Evolutionary conservation across 2,113 vertebrate species (phyloP), one percentile per base, ranked within the genome.

Genomic region (Apistogramma diplotaenia): DNA sequence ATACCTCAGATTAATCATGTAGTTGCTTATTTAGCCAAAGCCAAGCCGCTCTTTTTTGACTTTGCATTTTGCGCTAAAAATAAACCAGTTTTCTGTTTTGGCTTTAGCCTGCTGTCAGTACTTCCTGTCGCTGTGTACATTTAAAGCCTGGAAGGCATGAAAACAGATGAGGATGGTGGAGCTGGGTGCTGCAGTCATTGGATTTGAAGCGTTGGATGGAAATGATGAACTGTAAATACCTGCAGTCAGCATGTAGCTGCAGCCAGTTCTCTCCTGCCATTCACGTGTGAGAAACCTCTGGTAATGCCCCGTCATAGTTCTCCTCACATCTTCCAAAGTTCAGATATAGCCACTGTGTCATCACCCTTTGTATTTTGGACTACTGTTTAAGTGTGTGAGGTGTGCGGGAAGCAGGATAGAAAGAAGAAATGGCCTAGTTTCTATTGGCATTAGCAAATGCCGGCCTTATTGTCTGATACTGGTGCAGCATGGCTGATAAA

Each of bases 81-180:
- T 67, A 27, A 67, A 2, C 37, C 25, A 0, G 40, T 43, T 43
- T 43, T 43, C 40, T 43, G 13, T 43, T 43, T 43, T 43, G 40
- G 0, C 6, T 37, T 67, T 67, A 15, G 27, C 40, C 37, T 46
- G 61, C 37, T 67, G 8, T 0, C 21, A 46, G 0, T 46, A 65
- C 61, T 43, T 65, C 61, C 21, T 67, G 61, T 19, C 25, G 11
- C 18, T 46, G 23, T 6, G 27, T 0, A 35, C 13, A 65, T 13
- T 16, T 65, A 40, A 40, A 37, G n/a, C n/a, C n/a, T n/a, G n/a
- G n/a, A n/a, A 40, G 37, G 37, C 37, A 40, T 13, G 0, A 40
- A 40, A 12, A 13, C 12, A 40, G 37, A 13, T 40, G 37, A 40
- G 37, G 12, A 40, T 40, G 11, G 11, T 3, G 11, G 12, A 40